Base-by-base conservation (phyloP, 2,797 vertebrate species). In the Poeciliopsis infans region DNA sequence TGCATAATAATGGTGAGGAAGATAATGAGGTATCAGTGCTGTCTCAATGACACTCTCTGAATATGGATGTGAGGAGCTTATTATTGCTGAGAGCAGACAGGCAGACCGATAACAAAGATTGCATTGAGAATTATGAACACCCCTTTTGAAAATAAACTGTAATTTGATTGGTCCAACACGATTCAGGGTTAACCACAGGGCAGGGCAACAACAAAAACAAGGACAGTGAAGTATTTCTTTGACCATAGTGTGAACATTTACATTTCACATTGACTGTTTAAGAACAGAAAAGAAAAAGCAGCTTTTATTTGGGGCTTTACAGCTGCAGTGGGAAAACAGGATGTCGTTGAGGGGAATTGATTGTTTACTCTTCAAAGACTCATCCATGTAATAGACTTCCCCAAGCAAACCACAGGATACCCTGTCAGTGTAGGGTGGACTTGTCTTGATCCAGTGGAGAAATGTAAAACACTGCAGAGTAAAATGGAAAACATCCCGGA, bases 11-110 rank as follows among this genome's bases (percentile, higher is more conserved):
- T 81, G 41, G 74, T 2, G 74, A 84, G 77, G 25, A 3, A 68
- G 79, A 90, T 91, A 83, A 90, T 87, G 36, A 81, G 84, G 81
- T 64, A 83, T 86, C 83, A 82, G 82, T 75, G 83, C 80, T 82
- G 87, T 91, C 80, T 77, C 57, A 46, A 85, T 86, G 86, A 77
- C 82, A 43, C 64, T 13, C 61, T 16, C 72, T 89, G 91, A 90
- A 92, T 89, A 88, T 81, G 86, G 73, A 92, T 87, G 86, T 85
- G 83, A 69, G 84, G 59, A 47, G 20, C 75, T 87, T 66, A 72
- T 88, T 87, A 85, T 76, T 59, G 78, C 86, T 79, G 31, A 20
- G 72, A 79, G 81, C 80, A 75, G 84, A 51, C 71, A 64, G 45
- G 51, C 43, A 55, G 51, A 81, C 74, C 33, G 80, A 85, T 84